These are phyloP conservation scores for Galeopterus variegatus DNA, from an alignment of 2,113 vertebrate species.

Conservation along the genomic window DNA sequence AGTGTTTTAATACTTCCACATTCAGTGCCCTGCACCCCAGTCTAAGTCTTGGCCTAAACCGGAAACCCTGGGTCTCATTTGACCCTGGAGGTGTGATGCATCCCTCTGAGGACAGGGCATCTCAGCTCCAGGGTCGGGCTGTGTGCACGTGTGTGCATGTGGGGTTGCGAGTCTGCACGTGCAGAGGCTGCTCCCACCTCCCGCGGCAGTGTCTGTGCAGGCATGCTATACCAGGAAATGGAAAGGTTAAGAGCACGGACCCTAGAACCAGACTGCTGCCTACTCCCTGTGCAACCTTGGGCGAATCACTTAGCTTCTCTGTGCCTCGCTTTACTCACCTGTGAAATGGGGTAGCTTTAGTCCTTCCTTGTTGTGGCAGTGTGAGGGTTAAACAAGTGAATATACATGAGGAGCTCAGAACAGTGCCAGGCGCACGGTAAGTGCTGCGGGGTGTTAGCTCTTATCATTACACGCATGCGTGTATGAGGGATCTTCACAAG, in stretches of 20 bases:
- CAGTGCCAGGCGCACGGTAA: neutral
- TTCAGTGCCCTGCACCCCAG: neutral
- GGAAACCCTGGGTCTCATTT: neutral
- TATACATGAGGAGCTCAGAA: neutral
- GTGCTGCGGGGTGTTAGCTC: neutral
- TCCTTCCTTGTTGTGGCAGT: neutral
- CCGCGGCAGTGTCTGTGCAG: accelerated
- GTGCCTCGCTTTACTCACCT: neutral
- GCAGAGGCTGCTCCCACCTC: neutral
- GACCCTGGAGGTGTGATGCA: neutral
- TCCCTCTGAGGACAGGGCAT: neutral
- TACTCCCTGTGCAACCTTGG: neutral
- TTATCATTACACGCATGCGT: accelerated
- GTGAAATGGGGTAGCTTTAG: neutral
- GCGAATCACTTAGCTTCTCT: neutral
- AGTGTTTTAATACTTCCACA: neutral
- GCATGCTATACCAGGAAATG: accelerated
- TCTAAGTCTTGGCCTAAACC: neutral
- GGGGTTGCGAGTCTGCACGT: neutral
- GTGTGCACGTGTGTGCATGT: accelerated
- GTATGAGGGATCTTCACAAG: too few species aligned
- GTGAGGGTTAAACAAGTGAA: neutral
- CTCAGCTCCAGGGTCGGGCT: neutral
- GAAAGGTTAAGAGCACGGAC: neutral
- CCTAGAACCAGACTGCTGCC: neutral